Conservation (phyloP, 2,113 vertebrate species). For the Triplophysa rosa region DNA sequence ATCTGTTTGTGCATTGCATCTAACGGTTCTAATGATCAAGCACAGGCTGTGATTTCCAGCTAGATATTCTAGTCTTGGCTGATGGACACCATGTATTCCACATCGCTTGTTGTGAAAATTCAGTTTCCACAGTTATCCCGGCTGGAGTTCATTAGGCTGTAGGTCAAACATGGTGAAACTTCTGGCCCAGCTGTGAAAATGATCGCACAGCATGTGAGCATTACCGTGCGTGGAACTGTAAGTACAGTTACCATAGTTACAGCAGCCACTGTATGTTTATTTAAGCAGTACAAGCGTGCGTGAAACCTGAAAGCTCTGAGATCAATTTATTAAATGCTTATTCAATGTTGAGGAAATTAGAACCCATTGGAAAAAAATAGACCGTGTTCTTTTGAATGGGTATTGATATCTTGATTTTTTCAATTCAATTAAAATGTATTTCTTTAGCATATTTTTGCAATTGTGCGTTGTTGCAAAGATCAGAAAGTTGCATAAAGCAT, state of each 20-base stretch:
- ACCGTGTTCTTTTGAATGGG: not conserved
- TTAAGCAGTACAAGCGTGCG: constrained; percentile 14
- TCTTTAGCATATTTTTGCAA: no score
- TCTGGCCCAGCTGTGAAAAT: not conserved
- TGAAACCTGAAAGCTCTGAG: constrained; percentile 11
- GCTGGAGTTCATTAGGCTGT: constrained; percentile 16
- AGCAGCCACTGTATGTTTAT: constrained; percentile 49
- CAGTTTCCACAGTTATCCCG: not conserved
- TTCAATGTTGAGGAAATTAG: not conserved
- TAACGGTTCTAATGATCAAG: not conserved
- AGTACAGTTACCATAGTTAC: constrained; percentile 58
- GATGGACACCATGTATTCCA: not conserved
- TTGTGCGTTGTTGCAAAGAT: no score
- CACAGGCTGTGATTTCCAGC: not conserved
- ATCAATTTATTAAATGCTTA: constrained; percentile 8
- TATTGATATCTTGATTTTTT: no score
- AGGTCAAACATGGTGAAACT: not conserved
- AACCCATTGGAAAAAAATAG: not conserved
- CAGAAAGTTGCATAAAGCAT: no score
- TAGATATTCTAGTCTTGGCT: not conserved
- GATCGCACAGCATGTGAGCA: constrained; percentile 22
- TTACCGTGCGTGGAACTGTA: constrained; percentile 11
- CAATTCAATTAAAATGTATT: no score
- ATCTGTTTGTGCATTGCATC: not conserved
- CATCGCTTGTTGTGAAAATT: constrained; percentile 27